Conservation (phyloP, 2,888 invertebrate species). For the Drosophila nigricruria region DNA sequence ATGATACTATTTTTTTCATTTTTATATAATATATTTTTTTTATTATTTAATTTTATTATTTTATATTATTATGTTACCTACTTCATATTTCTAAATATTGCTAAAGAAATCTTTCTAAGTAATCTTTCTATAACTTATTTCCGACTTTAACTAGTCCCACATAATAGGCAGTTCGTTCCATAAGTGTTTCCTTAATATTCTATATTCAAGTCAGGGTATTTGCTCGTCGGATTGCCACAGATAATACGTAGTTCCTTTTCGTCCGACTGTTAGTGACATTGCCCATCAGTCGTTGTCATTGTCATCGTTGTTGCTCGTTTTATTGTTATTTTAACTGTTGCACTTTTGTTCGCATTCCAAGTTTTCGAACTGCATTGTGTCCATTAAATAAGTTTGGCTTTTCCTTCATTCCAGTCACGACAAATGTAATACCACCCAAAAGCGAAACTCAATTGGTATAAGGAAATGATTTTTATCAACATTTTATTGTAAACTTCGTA, state of each 20-base stretch:
- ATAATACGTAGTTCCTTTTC: background rate
- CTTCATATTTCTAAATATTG: no score
- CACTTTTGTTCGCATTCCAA: slow-evolving; percentile 45
- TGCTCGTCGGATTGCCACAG: background rate
- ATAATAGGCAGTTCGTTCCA: background rate
- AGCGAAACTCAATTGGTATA: slow-evolving; percentile 19
- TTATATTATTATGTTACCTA: no score
- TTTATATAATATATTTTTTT: no score
- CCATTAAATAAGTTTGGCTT: slow-evolving; percentile 19
- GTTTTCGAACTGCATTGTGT: slow-evolving; percentile 23
- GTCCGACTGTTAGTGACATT: slow-evolving; percentile 54
- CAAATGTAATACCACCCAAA: slow-evolving; percentile 37
- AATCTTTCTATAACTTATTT: no score
- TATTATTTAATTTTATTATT: no score
- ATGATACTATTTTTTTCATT: no score
- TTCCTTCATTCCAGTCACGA: slow-evolving; percentile 43
- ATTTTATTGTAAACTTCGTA: background rate
- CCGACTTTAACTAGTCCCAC: background rate
- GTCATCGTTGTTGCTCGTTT: slow-evolving; percentile 17
- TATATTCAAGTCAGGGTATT: slow-evolving; percentile 12
- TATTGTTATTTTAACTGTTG: slow-evolving; percentile 56
- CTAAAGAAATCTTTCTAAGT: no score
- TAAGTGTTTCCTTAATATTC: background rate
- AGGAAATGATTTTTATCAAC: slow-evolving; percentile 1
- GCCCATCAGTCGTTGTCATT: slow-evolving; percentile 39